Percentiles rank a stretch among this genome's conserved stretches.
phyloP scores from a whole-genome alignment of 2,113 vertebrate species.

The Hyperopisus bebe region DNA sequence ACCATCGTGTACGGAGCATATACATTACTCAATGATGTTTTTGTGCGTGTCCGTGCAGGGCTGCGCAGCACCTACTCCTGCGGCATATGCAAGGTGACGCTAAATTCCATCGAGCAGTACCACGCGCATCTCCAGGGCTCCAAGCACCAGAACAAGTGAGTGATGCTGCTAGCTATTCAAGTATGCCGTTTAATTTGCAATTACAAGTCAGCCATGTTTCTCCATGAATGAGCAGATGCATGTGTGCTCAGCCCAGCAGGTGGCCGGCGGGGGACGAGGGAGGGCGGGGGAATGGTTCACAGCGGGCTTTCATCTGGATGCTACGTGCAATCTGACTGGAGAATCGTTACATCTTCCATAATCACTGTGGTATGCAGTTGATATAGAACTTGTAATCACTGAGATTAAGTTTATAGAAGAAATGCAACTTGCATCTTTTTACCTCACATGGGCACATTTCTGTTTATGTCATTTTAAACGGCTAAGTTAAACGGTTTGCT shows the following conservation, averaged over 20 bases:
- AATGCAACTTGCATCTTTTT: too few species aligned
- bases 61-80: conserved; percentile 69
- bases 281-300: neutral
- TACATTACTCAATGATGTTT: neutral
- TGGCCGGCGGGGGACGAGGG: neutral
- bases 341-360: neutral
- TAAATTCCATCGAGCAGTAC: conserved; percentile 74
- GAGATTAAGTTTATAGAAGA: too few species aligned
- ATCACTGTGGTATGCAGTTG: neutral
- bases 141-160: conserved; percentile 76
- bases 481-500: too few species aligned
- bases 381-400: too few species aligned
- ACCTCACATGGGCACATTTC: too few species aligned
- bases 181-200: neutral
- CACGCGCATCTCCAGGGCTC: conserved; percentile 72
- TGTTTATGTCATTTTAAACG: too few species aligned
- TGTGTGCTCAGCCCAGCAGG: neutral
- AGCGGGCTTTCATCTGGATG: neutral
- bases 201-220: neutral
- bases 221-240: neutral
- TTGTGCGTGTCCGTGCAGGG: conserved; percentile 39
- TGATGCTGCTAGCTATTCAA: conserved; percentile 17
- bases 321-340: neutral
- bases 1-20: neutral
- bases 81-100: conserved; percentile 64